Evolutionary conservation across 2,888 invertebrate genomes (phyloP), one percentile per base, ranked within the genome.

Genomic region (Aporophyla lueneburgensis): DNA sequence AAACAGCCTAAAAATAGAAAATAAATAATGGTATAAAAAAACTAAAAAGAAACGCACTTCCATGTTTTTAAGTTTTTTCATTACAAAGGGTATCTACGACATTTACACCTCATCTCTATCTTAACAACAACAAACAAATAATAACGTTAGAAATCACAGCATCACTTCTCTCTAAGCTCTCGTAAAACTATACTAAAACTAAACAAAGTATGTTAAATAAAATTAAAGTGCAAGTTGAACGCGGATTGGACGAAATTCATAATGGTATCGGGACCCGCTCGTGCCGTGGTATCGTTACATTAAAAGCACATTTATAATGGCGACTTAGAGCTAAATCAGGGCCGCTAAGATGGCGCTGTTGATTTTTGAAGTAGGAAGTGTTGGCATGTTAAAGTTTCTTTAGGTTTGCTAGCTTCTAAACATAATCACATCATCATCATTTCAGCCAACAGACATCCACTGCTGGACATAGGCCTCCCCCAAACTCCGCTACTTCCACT

Each of bases 271-370:
- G 46, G 90, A 87, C 84, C 81, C 87, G 94, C 95, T 94, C 95
- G 95, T 94, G 95, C 95, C 92, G 86, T 86, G 87, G 92, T 94
- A 95, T 95, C 95, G 92, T 92, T 89, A 94, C 93, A 95, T 95
- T 95, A 95, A 95, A 96, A 95, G 94, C 95, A 95, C 96, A 96
- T 96, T 96, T 95, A 96, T 95, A 94, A 96, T 93, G 86, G 84
- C 88, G 89, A 93, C 93, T 93, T 91, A 92, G 91, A 93, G 91
- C 92, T 94, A 94, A 94, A 95, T 94, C 93, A 93, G 91, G 84
- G 80, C 81, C 81, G 78, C 71, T 96, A 96, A 95, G 88, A 95
- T 95, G 94, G 14, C 84, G 93, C 94, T 90, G 24, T 10, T 40
- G 40, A 62, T 70, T 59, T 71, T n/a, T 5, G 46, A 49, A 65